Percentiles rank a stretch among this genome's conserved stretches.
Conservation (phyloP, 1,140 invertebrate genomes). For the Aradophagus sp. region DNA sequence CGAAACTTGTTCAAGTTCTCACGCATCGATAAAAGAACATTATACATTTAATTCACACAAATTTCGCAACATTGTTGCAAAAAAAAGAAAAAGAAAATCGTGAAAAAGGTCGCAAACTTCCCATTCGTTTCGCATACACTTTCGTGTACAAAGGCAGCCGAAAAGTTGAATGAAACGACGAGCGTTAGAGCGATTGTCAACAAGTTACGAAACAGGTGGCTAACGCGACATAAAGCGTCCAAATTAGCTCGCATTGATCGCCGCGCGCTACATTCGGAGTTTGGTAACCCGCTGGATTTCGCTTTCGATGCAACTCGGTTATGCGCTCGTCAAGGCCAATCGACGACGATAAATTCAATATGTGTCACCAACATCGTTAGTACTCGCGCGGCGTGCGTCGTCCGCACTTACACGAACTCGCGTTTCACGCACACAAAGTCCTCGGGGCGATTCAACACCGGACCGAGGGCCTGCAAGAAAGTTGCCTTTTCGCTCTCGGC, state of each 20-base stretch:
- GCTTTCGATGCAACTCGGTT: constrained; percentile 64
- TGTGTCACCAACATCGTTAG: constrained; percentile 60
- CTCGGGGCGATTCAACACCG: constrained; percentile 20
- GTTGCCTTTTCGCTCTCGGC: constrained; percentile 16
- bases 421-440: constrained; percentile 3
- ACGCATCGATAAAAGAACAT: too few species aligned
- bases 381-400: constrained; percentile 47
- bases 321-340: constrained; percentile 65
- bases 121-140: too few species aligned
- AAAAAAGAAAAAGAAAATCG: too few species aligned
- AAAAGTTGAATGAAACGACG: too few species aligned
- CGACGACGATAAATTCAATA: constrained; percentile 63
- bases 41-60: too few species aligned
- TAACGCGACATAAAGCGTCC: constrained; percentile 40
- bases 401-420: constrained; percentile 27
- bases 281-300: constrained; percentile 66
- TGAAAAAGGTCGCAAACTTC: too few species aligned
- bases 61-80: too few species aligned
- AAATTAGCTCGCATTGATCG: constrained; percentile 44
- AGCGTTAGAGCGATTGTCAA: too few species aligned
- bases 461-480: constrained; percentile 26
- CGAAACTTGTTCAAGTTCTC: too few species aligned
- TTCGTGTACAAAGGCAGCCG: too few species aligned
- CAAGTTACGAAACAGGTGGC: constrained; percentile 42
- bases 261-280: constrained; percentile 47